phyloP scores from a whole-genome alignment of 2,113 vertebrate genomes.

The Nesogale talazaci region DNA sequence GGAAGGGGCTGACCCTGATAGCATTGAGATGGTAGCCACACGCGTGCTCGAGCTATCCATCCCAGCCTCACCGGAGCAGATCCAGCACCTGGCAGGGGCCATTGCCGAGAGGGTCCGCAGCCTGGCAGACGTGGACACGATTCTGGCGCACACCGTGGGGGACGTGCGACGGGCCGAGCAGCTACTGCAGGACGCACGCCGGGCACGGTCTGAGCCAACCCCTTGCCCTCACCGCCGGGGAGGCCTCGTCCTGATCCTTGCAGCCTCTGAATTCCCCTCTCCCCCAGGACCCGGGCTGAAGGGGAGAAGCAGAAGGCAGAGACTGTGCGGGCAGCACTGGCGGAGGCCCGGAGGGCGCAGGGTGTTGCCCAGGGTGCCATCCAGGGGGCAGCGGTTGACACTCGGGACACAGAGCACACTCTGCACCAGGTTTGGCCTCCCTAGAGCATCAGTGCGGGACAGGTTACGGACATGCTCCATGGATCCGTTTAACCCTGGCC shows the following conservation, averaged over 20 bases:
- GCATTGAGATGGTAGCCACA: slow-evolving; percentile 95
- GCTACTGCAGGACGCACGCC: slow-evolving; percentile 92
- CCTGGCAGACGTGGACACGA: slow-evolving; percentile 95
- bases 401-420: slow-evolving; percentile 89
- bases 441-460: neutral
- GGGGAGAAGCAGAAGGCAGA: slow-evolving; percentile 90
- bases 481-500: slow-evolving; percentile 32
- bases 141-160: slow-evolving; percentile 91
- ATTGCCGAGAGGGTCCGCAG: slow-evolving; percentile 94
- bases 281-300: slow-evolving; percentile 90
- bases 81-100: slow-evolving; percentile 91
- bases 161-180: slow-evolving; percentile 92
- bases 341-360: slow-evolving; percentile 91
- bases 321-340: slow-evolving; percentile 89
- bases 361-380: slow-evolving; percentile 91
- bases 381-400: slow-evolving; percentile 88
- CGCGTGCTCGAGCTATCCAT: slow-evolving; percentile 95
- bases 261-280: slow-evolving; percentile 50
- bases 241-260: neutral
- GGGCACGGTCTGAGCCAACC: slow-evolving; percentile 87
- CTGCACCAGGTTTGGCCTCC: slow-evolving; percentile 83
- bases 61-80: slow-evolving; percentile 94
- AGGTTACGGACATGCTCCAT: neutral
- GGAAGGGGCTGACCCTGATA: slow-evolving; percentile 97
- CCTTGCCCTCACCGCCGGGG: slow-evolving; percentile 7